Base-by-base conservation (phyloP, 1,140 invertebrate genomes). In the Drosophila ercepeae region DNA sequence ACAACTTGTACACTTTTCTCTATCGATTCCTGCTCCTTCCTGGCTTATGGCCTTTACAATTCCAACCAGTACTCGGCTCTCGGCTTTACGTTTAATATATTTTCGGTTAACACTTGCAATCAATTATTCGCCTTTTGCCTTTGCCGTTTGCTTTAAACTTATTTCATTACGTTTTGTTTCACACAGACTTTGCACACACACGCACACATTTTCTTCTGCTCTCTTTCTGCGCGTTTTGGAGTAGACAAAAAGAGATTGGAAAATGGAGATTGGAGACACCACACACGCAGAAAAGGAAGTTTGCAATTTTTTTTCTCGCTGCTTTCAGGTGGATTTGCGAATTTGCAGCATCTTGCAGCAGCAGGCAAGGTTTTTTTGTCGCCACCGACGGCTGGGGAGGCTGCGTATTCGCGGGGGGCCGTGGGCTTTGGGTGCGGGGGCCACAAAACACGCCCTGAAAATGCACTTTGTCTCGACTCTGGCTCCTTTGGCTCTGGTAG, bases 91-190 rank as follows among this genome's bases (percentile, higher is more conserved):
- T 39, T 61, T n/a, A 61, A 67, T 53, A 39, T 41, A 48, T 60
- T 23, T 21, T 70, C 57, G 41, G 21, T 13, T 41, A 44, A 39
- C 32, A 41, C 36, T 61, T 72, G 78, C 72, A 34, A 60, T 73
- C 64, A 76, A 68, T 72, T 76, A 73, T 75, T 72, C 67, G 60
- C 58, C 50, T 54, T 82, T 78, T 78, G 74, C 79, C 68, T 54
- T 69, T 81, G 68, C 73, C n/a, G n/a, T n/a, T n/a, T n/a, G n/a
- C n/a, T n/a, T 82, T 83, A 77, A 82, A 82, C 61, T 82, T 64
- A 78, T 73, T 83, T 60, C 60, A 67, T 71, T 76, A 60, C 73
- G 75, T 71, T 54, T 67, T 36, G 7, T 59, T 36, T 51, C 45
- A 50, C 45, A 55, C 59, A 39, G 14, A 42, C 39, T 42, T 42